phyloP scores from a whole-genome alignment of 2,113 vertebrate species.

The Phocoena sinus region DNA sequence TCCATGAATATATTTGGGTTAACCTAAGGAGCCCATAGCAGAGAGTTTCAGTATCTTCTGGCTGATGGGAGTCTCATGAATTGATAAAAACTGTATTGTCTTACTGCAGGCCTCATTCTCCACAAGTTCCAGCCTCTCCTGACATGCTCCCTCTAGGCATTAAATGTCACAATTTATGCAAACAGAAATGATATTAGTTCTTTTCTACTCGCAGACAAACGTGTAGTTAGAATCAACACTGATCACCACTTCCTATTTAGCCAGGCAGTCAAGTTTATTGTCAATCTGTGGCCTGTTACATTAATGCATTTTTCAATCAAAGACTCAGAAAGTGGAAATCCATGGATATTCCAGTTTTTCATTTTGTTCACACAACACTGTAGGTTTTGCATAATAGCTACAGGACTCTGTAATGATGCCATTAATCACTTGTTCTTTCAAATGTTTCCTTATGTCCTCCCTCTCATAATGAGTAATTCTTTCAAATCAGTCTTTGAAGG shows the following conservation, averaged over 20 bases:
- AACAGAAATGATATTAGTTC: background rate
- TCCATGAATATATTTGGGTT: background rate
- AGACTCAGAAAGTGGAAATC: conserved; percentile 7
- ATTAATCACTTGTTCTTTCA: conserved; percentile 60
- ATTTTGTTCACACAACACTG: background rate
- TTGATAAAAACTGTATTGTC: background rate
- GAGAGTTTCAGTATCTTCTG: background rate
- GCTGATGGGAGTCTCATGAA: background rate
- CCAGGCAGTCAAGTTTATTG: background rate
- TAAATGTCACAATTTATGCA: background rate
- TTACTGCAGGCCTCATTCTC: background rate
- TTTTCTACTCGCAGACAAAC: background rate
- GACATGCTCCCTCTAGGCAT: background rate
- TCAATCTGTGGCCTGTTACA: background rate
- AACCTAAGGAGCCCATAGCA: background rate
- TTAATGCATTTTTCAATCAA: background rate
- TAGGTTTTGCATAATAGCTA: conserved; percentile 37
- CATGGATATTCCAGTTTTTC: background rate
- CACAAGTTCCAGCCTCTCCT: background rate
- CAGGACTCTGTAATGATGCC: conserved; percentile 28
- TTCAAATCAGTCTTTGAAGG: conserved; percentile 48
- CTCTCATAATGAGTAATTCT: conserved; percentile 33
- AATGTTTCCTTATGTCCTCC: conserved; percentile 55
- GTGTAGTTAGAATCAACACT: background rate
- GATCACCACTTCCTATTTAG: background rate